Base-by-base conservation (phyloP, 2,888 invertebrate species). In the Drosophila conformis region DNA sequence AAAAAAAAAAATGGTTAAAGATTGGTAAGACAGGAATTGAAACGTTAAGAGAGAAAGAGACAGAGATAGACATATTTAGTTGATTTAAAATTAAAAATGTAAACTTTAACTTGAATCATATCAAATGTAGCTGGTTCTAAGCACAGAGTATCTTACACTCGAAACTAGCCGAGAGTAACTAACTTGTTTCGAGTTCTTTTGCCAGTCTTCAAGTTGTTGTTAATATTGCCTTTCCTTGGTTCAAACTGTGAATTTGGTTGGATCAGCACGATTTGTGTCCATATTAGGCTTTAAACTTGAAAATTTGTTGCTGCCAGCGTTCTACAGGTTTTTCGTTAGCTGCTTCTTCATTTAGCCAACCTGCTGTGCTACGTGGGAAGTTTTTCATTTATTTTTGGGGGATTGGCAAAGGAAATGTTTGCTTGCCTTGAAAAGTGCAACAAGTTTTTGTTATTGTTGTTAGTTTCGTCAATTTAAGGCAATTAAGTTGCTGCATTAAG, bases 221-320 rank as follows among this genome's bases (percentile, higher is more conserved):
- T 42, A 21, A 21, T 46, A 4, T 8, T 35, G 35, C 51, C 46
- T 38, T 25, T 53, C 25, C 27, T 40, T 46, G 40, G 18, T 49
- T 54, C 33, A 51, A 10, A 53, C 48, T 42, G 33, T 66, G 36
- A n/a, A 42, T 77, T 60, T 51, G 53, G 54, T 57, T 46, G 66
- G 51, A 66, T 60, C 59, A 48, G 82, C 82, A 82, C 82, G 82
- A 82, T 73, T 84, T 76, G 57, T 60, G 27, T 71, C 71, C 78
- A 71, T 80, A 79, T 82, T 82, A 67, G 65, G 82, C 64, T 75
- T 70, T 84, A 87, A 84, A 84, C 87, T 87, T 82, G 87, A 81
- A 87, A 87, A 84, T 67, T 64, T 72, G 74, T 68, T 65, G 66
- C 31, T 67, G 56, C 49, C 66, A 78, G 68, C 63, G 85, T 84